These are phyloP conservation scores for Athalia cordata DNA, from an alignment of 2,888 invertebrate species.

Conservation along the genomic window DNA sequence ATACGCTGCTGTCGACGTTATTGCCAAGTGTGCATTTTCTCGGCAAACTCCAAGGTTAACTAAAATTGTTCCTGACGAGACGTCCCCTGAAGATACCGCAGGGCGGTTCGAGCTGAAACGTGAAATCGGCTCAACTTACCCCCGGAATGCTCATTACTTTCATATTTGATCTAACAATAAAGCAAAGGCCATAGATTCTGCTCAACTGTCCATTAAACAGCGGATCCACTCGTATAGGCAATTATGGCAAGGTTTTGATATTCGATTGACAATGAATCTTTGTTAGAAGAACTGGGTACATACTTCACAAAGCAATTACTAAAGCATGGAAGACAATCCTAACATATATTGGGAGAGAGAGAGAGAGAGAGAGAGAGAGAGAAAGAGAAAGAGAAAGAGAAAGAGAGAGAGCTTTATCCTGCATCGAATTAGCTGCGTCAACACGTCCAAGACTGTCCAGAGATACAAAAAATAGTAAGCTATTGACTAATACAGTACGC, in stretches of 20 bases:
- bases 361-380: background rate
- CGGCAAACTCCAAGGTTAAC: constrained; percentile 55
- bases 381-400: constrained; percentile 12
- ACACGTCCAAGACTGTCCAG: constrained; percentile 57
- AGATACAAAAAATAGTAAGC: constrained; percentile 50
- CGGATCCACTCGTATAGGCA: constrained; percentile 26
- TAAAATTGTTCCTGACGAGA: constrained; percentile 45
- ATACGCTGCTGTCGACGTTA: constrained; percentile 58
- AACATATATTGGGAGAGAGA: constrained; percentile 11
- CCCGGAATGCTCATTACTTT: constrained; percentile 40
- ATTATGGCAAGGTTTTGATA: constrained; percentile 37
- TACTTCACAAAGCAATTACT: constrained; percentile 39
- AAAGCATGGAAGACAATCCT: constrained; percentile 43
- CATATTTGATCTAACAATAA: constrained; percentile 26
- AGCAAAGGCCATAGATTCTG: constrained; percentile 40
- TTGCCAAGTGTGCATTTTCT: constrained; percentile 60
- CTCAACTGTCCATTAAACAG: constrained; percentile 40
- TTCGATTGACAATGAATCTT: constrained; percentile 4
- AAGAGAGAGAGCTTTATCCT: constrained; percentile 37
- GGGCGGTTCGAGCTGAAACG: constrained; percentile 20
- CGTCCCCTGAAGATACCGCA: constrained; percentile 30
- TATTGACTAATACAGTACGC: constrained; percentile 61
- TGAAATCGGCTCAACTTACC: constrained; percentile 27
- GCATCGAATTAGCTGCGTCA: constrained; percentile 52
- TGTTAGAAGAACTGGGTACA: constrained; percentile 19